phyloP scores from a whole-genome alignment of 2,888 invertebrate species.

The Dicycla oo region DNA sequence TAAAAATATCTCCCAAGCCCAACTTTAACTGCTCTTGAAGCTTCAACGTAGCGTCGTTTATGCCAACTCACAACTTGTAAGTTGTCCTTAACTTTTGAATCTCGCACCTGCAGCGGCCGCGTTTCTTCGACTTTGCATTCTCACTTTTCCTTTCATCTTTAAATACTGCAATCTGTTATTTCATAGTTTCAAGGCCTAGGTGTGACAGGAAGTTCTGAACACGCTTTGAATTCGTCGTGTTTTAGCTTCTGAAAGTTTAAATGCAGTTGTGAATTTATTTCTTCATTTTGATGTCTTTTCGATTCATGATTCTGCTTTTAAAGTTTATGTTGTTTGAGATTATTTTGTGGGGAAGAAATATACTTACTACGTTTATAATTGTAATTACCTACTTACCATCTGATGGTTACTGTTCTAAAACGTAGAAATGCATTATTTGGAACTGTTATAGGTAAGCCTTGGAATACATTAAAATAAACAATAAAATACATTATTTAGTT shows the following conservation, averaged over 20 bases:
- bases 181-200: constrained; percentile 24
- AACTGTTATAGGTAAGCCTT: not conserved
- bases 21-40: constrained; percentile 29
- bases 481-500: not conserved
- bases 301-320: not conserved
- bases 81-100: constrained; percentile 23
- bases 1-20: constrained; percentile 18
- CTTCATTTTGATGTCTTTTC: constrained; percentile 12
- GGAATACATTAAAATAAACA: not conserved
- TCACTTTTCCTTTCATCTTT: constrained; percentile 23
- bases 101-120: constrained; percentile 18
- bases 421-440: not conserved
- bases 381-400: too few species aligned
- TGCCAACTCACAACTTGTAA: constrained; percentile 23
- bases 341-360: not conserved
- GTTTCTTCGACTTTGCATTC: constrained; percentile 18
- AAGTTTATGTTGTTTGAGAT: not conserved
- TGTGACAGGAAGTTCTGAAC: constrained; percentile 7
- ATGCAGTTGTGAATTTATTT: constrained; percentile 16
- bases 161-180: constrained; percentile 23
- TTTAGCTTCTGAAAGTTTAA: constrained; percentile 7
- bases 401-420: not conserved
- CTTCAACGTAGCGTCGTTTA: constrained; percentile 5
- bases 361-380: not conserved
- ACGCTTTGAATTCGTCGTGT: not conserved